Conservation (phyloP, 2,113 vertebrate genomes). For the Oxygymnocypris stewartii region DNA sequence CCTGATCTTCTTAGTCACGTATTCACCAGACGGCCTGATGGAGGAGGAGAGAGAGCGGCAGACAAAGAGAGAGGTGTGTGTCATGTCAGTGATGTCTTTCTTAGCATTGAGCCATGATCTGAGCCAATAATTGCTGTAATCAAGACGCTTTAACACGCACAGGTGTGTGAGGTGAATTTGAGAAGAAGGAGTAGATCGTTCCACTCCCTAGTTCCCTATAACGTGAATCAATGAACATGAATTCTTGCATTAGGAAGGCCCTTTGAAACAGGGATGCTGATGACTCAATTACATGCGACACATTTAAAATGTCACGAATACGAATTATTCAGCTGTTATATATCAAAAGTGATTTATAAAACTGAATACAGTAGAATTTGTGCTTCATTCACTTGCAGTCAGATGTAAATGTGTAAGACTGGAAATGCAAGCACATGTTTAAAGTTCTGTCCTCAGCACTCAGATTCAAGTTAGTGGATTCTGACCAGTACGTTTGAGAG, state of each 20-base stretch:
- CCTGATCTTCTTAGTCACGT: slow-evolving; percentile 5
- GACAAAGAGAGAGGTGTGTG: neutral
- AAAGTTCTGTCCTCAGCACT: neutral
- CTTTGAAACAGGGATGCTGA: neutral
- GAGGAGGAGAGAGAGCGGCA: neutral
- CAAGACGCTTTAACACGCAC: neutral
- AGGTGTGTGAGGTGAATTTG: slow-evolving; percentile 1
- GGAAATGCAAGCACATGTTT: too few species aligned
- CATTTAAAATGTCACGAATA: neutral
- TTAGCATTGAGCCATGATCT: slow-evolving; percentile 16
- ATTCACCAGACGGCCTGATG: neutral
- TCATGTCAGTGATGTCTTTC: slow-evolving; percentile 9
- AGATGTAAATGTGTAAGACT: neutral
- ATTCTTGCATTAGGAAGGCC: neutral
- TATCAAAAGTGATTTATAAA: neutral
- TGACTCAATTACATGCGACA: neutral
- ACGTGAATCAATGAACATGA: neutral
- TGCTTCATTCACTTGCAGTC: neutral
- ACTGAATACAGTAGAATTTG: neutral
- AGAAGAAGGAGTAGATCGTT: neutral
- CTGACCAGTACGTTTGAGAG: neutral
- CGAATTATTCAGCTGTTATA: neutral
- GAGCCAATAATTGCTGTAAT: slow-evolving; percentile 22
- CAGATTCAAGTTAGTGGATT: neutral
- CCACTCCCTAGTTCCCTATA: neutral